A percentile compares a stretch with the other conserved stretches of the same genome.
phyloP scores from a whole-genome alignment of 2,113 vertebrate species.

The Hyperopisus bebe region DNA sequence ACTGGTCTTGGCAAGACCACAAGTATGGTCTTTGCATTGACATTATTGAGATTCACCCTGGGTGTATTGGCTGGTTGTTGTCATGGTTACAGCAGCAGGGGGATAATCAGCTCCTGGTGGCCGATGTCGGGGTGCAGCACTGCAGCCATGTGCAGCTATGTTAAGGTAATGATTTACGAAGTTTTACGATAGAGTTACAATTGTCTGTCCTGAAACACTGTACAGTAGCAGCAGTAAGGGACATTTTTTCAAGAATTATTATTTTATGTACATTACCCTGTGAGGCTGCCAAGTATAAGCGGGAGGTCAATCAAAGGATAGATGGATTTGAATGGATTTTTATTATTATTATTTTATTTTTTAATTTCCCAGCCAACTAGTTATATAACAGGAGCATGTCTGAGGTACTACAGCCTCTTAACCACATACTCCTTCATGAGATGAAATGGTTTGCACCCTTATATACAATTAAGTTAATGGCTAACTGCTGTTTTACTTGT shows the following conservation, averaged over 20 bases:
- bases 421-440: neutral
- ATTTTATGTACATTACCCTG: neutral
- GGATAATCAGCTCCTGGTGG: slow-evolving; percentile 37
- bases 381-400: neutral
- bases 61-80: slow-evolving; percentile 49
- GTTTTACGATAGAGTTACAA: neutral
- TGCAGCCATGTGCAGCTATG: slow-evolving; percentile 49
- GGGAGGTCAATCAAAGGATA: neutral
- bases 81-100: slow-evolving; percentile 48
- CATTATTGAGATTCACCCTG: neutral
- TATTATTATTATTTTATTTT: too few species aligned
- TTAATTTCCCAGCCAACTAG: too few species aligned
- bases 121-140: slow-evolving; percentile 32
- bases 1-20: too few species aligned
- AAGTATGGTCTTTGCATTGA: too few species aligned
- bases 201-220: neutral
- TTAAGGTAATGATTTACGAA: neutral
- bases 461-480: neutral
- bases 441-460: neutral
- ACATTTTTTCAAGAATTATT: neutral
- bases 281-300: neutral
- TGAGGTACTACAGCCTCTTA: neutral
- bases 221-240: neutral
- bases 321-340: neutral
- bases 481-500: neutral